These are phyloP conservation scores for human (Homo sapiens) DNA, from an alignment of 2,113 vertebrate genomes.

Conservation along the genomic window DNA sequence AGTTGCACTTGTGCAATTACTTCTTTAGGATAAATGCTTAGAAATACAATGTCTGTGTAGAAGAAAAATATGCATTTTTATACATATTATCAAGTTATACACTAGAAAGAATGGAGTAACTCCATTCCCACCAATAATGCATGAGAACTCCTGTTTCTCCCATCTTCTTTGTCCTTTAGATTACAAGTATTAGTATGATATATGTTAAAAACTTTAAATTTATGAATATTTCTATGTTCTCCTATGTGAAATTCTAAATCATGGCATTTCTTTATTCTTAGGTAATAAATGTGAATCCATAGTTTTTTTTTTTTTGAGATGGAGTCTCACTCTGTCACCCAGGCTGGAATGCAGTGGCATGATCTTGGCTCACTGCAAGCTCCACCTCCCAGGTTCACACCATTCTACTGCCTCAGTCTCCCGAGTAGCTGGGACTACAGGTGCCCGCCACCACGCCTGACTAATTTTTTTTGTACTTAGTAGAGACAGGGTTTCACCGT, in stretches of 20 bases:
- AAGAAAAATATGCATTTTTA: background rate
- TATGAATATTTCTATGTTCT: conserved; percentile 17
- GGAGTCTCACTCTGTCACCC: too few relatives aligned
- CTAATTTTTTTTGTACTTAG: too few relatives aligned
- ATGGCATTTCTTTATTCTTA: background rate
- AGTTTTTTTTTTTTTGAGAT: background rate
- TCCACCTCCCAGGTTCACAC: too few relatives aligned
- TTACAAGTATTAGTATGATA: background rate
- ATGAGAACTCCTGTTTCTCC: background rate
- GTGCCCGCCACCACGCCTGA: rapidly evolving
- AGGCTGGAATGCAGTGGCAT: too few relatives aligned
- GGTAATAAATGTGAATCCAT: background rate
- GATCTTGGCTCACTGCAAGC: too few relatives aligned
- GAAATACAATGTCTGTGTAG: background rate
- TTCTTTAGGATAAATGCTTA: background rate
- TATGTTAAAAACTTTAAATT: background rate
- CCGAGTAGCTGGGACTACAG: too few relatives aligned
- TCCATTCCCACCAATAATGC: background rate
- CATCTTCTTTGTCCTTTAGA: background rate
- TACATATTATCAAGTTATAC: background rate
- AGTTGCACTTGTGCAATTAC: background rate
- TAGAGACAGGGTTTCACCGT: too few relatives aligned
- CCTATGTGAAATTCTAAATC: background rate
- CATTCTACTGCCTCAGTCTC: too few relatives aligned
- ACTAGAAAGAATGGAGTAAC: background rate